A percentile compares a stretch with the other conserved stretches of the same genome.
These are phyloP conservation scores for Antrozous pallidus DNA, from an alignment of 2,797 vertebrate species.

Conservation along the genomic window DNA sequence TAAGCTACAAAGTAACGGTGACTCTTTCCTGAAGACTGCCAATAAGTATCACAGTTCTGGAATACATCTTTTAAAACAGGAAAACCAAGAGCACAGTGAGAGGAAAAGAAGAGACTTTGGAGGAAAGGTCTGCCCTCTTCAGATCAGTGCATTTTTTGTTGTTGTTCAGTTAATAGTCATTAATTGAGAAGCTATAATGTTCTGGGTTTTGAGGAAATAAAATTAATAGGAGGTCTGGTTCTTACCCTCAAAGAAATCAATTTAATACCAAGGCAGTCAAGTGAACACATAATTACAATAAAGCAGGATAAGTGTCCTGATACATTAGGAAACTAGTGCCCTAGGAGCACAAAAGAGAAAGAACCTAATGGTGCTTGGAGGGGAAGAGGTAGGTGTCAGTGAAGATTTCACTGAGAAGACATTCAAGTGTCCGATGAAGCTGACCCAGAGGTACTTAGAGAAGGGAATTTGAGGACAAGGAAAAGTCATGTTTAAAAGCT, in stretches of 20 bases:
- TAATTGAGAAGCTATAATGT: neutral
- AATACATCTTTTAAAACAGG: constrained; percentile 43
- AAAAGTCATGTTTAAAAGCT: neutral
- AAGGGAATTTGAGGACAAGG: neutral
- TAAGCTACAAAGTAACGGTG: constrained; percentile 12
- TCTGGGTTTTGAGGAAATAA: constrained; percentile 35
- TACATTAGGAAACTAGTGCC: neutral
- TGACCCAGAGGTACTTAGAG: neutral
- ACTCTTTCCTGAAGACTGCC: neutral
- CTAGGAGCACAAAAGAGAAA: neutral
- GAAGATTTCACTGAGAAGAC: neutral
- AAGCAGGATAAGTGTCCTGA: neutral
- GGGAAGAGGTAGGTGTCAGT: neutral
- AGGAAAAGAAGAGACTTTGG: neutral
- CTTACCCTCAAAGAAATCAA: neutral
- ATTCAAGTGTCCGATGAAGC: neutral
- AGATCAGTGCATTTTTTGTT: neutral
- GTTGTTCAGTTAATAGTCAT: neutral
- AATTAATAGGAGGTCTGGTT: neutral
- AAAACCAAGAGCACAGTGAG: neutral
- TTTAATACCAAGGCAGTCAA: neutral
- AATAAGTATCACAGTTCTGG: constrained; percentile 8
- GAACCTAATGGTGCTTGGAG: neutral
- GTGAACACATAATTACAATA: neutral
- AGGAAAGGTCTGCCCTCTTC: neutral